Evolutionary conservation across 2,888 invertebrate genomes (phyloP), one percentile per base, ranked within the genome.

Genomic region (Rosalia funebris): DNA sequence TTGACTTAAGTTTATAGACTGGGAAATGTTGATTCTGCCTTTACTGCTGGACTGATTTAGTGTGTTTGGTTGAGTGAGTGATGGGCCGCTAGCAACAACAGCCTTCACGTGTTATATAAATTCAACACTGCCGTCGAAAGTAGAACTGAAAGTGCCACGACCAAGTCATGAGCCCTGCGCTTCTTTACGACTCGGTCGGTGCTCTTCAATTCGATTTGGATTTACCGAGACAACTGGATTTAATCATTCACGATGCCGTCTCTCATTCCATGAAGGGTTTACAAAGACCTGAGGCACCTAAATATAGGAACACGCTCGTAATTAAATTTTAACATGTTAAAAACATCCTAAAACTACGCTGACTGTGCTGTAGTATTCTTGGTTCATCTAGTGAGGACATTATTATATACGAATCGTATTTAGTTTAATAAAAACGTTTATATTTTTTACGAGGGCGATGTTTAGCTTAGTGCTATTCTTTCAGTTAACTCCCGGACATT

Each of bases 61-160:
- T 70, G 74, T 72, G 76, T 76, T 75, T 72, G 72, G 74, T 70
- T 72, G 77, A 74, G 75, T 80, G 80, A 81, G 73, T 77, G 79
- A 81, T 77, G 78, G 78, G 65, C 78, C 76, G 79, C 78, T 74
- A 78, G 77, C 74, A 80, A 81, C 81, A 81, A 81, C 81, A 79
- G 77, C 73, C 76, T 77, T 78, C 78, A 78, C 78, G 79, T 79
- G 79, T 79, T 79, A 76, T 77, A 81, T 81, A 79, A 81, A 80
- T 79, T 75, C 73, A 66, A 58, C 66, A 60, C 58, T 60, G 66
- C 63, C 55, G 63, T 62, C 65, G 59, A 47, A 58, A 60, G 62
- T 55, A 57, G 65, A 65, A 62, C 62, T 55, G 48, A 41, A 57
- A 61, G 62, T 62, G 65, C 61, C 65, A 62, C 56, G 59, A 48